Conservation (phyloP, 2,797 vertebrate species). For the Thamnophis elegans region DNA sequence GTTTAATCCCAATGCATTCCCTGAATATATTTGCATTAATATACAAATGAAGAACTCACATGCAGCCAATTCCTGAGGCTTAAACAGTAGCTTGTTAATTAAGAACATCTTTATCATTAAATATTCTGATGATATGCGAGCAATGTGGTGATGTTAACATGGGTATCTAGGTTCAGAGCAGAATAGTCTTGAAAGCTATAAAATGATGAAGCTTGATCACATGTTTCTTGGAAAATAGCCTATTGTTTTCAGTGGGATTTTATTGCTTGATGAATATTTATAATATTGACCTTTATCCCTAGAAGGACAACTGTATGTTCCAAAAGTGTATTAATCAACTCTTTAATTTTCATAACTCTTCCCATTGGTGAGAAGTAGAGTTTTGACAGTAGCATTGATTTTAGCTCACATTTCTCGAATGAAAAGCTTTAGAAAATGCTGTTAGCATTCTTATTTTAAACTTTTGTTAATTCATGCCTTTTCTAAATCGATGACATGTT, state of each 20-base stretch:
- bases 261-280: not conserved
- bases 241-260: not conserved
- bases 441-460: not conserved
- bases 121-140: constrained; percentile 23
- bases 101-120: constrained; percentile 28
- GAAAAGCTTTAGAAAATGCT: not conserved
- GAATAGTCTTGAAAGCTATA: not conserved
- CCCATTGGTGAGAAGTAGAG: not conserved
- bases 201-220: not conserved
- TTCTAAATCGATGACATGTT: not conserved
- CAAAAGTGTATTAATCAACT: not conserved
- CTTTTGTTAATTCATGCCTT: not conserved
- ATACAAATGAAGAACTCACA: not conserved
- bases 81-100: constrained; percentile 33
- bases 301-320: not conserved
- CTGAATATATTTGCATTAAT: constrained; percentile 20
- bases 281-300: not conserved
- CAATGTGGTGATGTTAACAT: constrained; percentile 3
- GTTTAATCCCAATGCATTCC: not conserved
- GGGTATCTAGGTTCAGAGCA: constrained; percentile 11
- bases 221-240: not conserved
- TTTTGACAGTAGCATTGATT: not conserved
- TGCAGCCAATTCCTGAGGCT: constrained; percentile 15
- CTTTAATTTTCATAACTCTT: not conserved
- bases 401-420: not conserved